Evolutionary conservation across 2,797 vertebrate genomes (phyloP).

Genomic region (Parauchenoglanis punctatus): DNA sequence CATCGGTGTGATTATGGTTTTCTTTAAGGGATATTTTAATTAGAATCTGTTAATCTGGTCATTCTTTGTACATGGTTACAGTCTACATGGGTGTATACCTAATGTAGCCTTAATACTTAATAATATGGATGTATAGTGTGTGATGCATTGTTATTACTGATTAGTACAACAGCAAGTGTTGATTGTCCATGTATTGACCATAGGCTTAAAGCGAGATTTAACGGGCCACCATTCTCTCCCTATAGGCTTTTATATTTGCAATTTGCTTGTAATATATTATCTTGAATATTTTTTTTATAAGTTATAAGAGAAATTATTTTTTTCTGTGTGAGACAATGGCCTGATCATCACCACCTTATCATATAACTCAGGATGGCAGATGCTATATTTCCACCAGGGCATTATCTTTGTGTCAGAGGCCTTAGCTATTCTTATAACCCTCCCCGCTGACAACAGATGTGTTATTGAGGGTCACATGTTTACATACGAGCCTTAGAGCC

Average conservation of each 20-base stretch:
- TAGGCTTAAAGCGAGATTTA: background rate
- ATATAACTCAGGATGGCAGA: background rate
- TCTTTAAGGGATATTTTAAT: background rate
- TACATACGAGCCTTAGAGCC: slow-evolving; percentile 11
- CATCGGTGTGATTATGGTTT: background rate
- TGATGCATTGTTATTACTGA: background rate
- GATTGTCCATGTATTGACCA: background rate
- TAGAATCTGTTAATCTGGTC: background rate
- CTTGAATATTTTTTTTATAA: background rate
- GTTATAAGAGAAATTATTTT: background rate
- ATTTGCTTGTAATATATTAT: background rate
- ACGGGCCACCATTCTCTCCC: background rate
- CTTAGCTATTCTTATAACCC: slow-evolving; percentile 29
- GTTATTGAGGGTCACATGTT: slow-evolving; percentile 33
- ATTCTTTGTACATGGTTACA: background rate
- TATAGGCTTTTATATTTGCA: background rate
- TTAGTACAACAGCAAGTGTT: background rate
- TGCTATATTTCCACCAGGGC: slow-evolving; percentile 5
- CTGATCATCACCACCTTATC: background rate
- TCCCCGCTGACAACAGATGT: slow-evolving; percentile 31
- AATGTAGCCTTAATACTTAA: background rate
- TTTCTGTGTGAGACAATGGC: slow-evolving; percentile 3
- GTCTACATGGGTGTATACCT: background rate
- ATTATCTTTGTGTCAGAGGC: slow-evolving; percentile 38
- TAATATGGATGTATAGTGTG: background rate